Conservation (phyloP, 2,797 vertebrate species). For the Rhynchonycteris naso region DNA sequence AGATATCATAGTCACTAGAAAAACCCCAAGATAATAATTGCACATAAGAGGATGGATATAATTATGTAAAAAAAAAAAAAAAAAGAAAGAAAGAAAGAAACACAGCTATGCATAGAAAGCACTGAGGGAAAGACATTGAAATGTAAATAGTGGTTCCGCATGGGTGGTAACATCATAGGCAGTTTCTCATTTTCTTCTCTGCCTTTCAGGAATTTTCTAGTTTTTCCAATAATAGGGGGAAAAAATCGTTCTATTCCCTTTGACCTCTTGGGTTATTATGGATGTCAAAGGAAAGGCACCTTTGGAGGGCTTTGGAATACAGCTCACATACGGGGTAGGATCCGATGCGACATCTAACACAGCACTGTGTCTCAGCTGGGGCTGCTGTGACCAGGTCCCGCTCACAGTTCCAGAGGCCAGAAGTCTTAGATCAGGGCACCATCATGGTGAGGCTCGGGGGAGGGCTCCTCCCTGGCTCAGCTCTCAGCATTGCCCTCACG, state of each 20-base stretch:
- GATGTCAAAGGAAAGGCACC: background rate
- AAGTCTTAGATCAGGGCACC: too few species aligned
- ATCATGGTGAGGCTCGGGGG: background rate
- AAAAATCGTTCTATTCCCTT: constrained; percentile 5
- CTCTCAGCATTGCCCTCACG: background rate
- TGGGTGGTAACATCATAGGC: constrained; percentile 37
- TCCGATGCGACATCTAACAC: background rate
- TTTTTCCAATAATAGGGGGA: background rate
- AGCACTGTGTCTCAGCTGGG: background rate
- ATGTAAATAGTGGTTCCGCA: constrained; percentile 65
- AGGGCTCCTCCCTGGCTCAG: too few species aligned
- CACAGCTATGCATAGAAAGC: constrained; percentile 1
- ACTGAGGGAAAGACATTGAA: constrained; percentile 70
- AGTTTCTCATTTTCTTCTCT: constrained; percentile 52
- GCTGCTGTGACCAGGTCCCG: background rate
- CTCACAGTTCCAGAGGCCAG: background rate
- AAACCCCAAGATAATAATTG: constrained; percentile 62
- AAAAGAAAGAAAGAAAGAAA: background rate
- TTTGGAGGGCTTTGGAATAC: background rate
- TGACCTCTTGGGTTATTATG: background rate
- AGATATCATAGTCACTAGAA: constrained; percentile 44
- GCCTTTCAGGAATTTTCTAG: constrained; percentile 65
- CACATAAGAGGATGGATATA: constrained; percentile 50
- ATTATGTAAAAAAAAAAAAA: constrained; percentile 38
- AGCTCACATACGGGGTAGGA: background rate